Evolutionary conservation across 1,140 invertebrate genomes (phyloP).

Genomic region (Chrysopa pallens): DNA sequence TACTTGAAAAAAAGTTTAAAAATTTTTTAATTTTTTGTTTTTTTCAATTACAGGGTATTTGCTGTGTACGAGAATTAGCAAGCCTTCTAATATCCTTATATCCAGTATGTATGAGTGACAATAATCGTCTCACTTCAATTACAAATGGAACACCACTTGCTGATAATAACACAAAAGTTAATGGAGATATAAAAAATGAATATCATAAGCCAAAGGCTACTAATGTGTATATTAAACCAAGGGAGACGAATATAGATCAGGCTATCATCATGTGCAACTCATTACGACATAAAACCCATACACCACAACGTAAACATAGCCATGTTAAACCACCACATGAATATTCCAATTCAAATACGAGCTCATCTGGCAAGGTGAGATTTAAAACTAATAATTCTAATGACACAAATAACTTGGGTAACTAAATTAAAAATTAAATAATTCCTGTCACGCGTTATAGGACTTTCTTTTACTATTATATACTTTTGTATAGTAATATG

Average conservation of each 20-base stretch:
- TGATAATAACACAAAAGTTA: not conserved
- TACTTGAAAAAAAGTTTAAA: no score
- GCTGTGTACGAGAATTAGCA: slow-evolving; percentile 37
- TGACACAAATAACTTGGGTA: no score
- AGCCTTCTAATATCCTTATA: slow-evolving; percentile 39
- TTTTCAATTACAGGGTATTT: slow-evolving; percentile 22
- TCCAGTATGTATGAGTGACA: slow-evolving; percentile 17
- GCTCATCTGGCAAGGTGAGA: no score
- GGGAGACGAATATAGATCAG: slow-evolving; percentile 1
- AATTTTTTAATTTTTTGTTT: not conserved
- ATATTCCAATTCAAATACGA: not conserved
- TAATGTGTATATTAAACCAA: slow-evolving; percentile 21
- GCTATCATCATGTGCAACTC: slow-evolving; percentile 4
- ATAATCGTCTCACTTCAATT: slow-evolving; percentile 10
- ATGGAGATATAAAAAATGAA: not conserved
- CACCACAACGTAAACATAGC: not conserved
- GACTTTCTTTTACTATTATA: no score
- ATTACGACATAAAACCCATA: slow-evolving; percentile 4
- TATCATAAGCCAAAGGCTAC: not conserved
- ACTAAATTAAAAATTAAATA: no score
- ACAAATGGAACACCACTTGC: not conserved
- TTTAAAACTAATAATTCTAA: no score
- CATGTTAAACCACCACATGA: not conserved
- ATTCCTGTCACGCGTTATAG: no score
- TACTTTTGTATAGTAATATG: no score